These are phyloP conservation scores for Tautogolabrus adspersus DNA, from an alignment of 2,113 vertebrate genomes.

Conservation along the genomic window DNA sequence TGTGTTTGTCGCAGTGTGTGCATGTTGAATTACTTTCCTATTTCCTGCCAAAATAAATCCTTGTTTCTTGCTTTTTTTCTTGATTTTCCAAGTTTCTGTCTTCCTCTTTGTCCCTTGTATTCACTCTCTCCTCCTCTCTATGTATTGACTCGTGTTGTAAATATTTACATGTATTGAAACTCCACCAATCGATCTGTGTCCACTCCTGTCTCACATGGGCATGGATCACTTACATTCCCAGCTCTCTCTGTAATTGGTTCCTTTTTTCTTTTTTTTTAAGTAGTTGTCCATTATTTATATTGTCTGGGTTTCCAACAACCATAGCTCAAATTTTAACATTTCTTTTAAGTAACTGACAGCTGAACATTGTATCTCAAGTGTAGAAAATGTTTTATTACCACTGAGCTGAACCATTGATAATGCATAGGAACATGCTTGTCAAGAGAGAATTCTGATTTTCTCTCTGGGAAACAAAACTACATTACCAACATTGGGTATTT, in stretches of 20 bases:
- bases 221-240: constrained; percentile 42
- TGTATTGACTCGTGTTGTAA: constrained; percentile 54
- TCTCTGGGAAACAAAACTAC: constrained; percentile 29
- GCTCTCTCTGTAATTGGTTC: constrained; percentile 45
- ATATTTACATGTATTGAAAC: constrained; percentile 62
- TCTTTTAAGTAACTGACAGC: constrained; percentile 62
- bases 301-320: constrained; percentile 43
- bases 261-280: constrained; percentile 1
- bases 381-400: constrained; percentile 60
- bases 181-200: constrained; percentile 36
- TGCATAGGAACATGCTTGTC: constrained; percentile 59
- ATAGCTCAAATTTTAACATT: constrained; percentile 54
- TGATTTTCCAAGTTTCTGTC: neutral
- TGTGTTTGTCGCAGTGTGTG: neutral
- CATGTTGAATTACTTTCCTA: constrained; percentile 32
- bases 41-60: constrained; percentile 35
- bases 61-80: constrained; percentile 5
- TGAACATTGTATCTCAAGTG: constrained; percentile 52
- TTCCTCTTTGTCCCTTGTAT: constrained; percentile 15
- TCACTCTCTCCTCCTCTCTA: constrained; percentile 6
- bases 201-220: constrained; percentile 39
- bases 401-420: constrained; percentile 51
- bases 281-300: constrained; percentile 62
- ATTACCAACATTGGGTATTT: constrained; percentile 31
- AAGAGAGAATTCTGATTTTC: constrained; percentile 40